phyloP scores from a whole-genome alignment of 1,140 invertebrate genomes.

The Caenorhabditis latens region DNA sequence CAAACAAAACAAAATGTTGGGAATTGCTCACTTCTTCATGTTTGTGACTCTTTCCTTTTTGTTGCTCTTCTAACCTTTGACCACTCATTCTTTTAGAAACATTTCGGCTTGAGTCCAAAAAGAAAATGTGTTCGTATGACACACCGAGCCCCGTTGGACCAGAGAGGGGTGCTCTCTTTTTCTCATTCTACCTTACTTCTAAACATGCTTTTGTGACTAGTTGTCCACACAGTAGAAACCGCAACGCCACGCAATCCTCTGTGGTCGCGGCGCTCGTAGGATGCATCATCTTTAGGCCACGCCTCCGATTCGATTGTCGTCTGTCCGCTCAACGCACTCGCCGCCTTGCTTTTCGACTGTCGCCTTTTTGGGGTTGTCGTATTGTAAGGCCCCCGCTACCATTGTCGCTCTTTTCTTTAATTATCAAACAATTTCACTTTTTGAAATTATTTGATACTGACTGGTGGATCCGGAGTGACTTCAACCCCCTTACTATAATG shows the following conservation, averaged over 20 bases:
- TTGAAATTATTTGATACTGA: too few relatives aligned
- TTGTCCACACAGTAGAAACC: conserved; percentile 53
- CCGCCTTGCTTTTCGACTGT: conserved; percentile 52
- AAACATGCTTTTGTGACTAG: conserved; percentile 54
- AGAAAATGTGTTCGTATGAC: conserved; percentile 47
- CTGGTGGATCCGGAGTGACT: conserved; percentile 21
- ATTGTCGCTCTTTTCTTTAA: not conserved
- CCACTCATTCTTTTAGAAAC: conserved; percentile 9
- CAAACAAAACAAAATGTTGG: not conserved
- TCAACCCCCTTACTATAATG: conserved; percentile 27
- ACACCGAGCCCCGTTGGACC: not conserved
- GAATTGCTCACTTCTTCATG: conserved; percentile 11
- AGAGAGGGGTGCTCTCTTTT: not conserved
- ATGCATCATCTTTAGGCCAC: conserved; percentile 55
- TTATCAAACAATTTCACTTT: conserved; percentile 11
- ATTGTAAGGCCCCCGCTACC: conserved; percentile 30
- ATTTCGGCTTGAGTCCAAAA: conserved; percentile 2
- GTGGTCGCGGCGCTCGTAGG: conserved; percentile 17
- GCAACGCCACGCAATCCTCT: conserved; percentile 10
- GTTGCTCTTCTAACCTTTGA: conserved; percentile 35
- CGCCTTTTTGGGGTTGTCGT: conserved; percentile 47
- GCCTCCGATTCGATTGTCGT: not conserved
- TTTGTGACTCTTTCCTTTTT: not conserved
- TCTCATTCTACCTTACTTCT: not conserved
- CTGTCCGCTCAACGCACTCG: conserved; percentile 50